Evolutionary conservation across 2,888 invertebrate species (phyloP), one percentile per base, ranked within the genome.

Genomic region (Scrobipalpa atriplicella): DNA sequence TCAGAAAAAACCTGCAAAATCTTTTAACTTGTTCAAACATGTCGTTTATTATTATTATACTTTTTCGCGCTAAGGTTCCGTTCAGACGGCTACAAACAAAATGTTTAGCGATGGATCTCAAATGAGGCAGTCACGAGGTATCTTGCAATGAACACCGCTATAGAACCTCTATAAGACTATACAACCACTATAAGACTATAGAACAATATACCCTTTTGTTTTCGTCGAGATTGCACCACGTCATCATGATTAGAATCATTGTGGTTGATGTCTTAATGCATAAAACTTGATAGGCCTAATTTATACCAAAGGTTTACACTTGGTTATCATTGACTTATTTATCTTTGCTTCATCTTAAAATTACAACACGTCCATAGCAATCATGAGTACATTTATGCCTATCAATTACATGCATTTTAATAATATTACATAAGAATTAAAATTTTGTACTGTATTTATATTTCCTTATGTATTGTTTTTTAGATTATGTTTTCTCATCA

Each of bases 101-200:
- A 82, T 82, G 79, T 78, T 87, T 88, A 87, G 83, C 86, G 74
- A 73, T 76, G 72, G 69, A 66, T 71, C 70, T 79, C 83, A 80
- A 88, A 88, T 80, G 73, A 74, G 69, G 69, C 62, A 72, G 79
- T 81, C 87, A 87, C 83, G 84, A 75, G 68, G 72, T 67, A 69
- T 82, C 78, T 80, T 69, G 80, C 76, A 83, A 83, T 47, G 38
- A 8, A 16, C 29, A 29, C 29, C 29, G 5, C 29, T 29, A 29
- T 29, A n/a, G n/a, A n/a, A n/a, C n/a, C n/a, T n/a, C n/a, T n/a
- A n/a, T n/a, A n/a, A n/a, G n/a, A n/a, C n/a, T n/a, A n/a, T n/a
- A n/a, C n/a, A n/a, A n/a, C n/a, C n/a, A n/a, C n/a, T n/a, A n/a
- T 47, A 47, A 16, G 38, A 56, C 54, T 63, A 29, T 70, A 67